phyloP scores from a whole-genome alignment of 2,888 invertebrate species.

The Congeria kusceri region DNA sequence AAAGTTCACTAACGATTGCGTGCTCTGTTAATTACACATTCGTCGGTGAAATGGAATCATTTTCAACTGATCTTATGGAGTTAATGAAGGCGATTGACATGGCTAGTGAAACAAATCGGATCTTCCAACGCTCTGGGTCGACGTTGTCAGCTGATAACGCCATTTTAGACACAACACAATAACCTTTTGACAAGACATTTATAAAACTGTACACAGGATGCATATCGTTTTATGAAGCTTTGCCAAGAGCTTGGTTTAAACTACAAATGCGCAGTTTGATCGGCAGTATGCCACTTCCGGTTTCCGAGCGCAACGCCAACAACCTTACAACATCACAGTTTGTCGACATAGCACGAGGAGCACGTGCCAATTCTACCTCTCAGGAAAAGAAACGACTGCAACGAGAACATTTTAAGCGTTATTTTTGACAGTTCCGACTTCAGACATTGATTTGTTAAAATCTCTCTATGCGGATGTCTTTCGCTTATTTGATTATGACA shows the following conservation, averaged over 20 bases:
- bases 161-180: constrained; percentile 39
- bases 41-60: too few species aligned
- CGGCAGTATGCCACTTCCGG: not conserved
- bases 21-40: too few species aligned
- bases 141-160: constrained; percentile 59
- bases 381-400: constrained; percentile 54
- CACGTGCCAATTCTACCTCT: constrained; percentile 17
- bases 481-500: constrained; percentile 66
- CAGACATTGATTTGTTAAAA: constrained; percentile 48
- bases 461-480: constrained; percentile 65
- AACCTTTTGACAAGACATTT: constrained; percentile 60
- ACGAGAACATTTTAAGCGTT: constrained; percentile 56
- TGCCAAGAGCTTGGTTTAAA: constrained; percentile 65
- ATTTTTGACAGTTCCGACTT: constrained; percentile 46
- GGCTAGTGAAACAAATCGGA: constrained; percentile 38
- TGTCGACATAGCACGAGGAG: constrained; percentile 30
- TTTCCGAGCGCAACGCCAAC: not conserved
- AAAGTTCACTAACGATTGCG: too few species aligned
- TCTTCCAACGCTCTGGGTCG: not conserved
- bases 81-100: not conserved
- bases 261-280: constrained; percentile 70
- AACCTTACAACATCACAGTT: constrained; percentile 35
- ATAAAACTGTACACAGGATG: constrained; percentile 61
- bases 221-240: constrained; percentile 61
- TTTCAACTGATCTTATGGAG: not conserved